Conservation (phyloP, 37 sponge, comb jelly and placozoan species). For the Amphimedon queenslandica region DNA sequence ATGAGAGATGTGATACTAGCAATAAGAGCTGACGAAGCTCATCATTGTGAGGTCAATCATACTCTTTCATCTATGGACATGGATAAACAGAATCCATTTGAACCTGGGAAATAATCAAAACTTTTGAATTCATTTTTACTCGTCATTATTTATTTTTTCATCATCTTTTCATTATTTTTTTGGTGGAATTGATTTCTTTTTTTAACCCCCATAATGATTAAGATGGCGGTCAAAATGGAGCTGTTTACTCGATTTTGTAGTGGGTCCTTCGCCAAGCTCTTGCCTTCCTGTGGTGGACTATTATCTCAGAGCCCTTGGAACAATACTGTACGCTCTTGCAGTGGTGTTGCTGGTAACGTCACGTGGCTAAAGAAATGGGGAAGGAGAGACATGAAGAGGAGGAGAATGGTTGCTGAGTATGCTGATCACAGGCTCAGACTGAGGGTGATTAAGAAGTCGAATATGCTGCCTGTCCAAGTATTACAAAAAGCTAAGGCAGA, state of each 20-base stretch:
- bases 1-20: conserved; percentile 92
- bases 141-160: too few relatives aligned
- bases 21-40: conserved; percentile 92
- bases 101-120: too few relatives aligned
- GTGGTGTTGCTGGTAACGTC: neutral
- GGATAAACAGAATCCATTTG: conserved; percentile 59
- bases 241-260: too few relatives aligned
- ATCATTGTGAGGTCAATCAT: conserved; percentile 86
- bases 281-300: too few relatives aligned
- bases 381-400: conserved; percentile 51
- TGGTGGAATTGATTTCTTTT: too few relatives aligned
- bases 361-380: conserved; percentile 23
- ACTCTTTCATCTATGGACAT: conserved; percentile 64
- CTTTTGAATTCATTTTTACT: too few relatives aligned
- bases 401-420: conserved; percentile 45
- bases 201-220: too few relatives aligned
- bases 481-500: conserved; percentile 34
- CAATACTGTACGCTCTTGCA: too few relatives aligned
- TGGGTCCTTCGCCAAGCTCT: too few relatives aligned
- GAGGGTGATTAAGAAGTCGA: conserved; percentile 41
- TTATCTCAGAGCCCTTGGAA: too few relatives aligned
- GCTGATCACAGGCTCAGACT: conserved; percentile 40
- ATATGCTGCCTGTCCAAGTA: conserved; percentile 51
- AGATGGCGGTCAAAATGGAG: too few relatives aligned
- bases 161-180: too few relatives aligned